Conservation (phyloP, 2,113 vertebrate genomes). For the Pteropus alecto region DNA sequence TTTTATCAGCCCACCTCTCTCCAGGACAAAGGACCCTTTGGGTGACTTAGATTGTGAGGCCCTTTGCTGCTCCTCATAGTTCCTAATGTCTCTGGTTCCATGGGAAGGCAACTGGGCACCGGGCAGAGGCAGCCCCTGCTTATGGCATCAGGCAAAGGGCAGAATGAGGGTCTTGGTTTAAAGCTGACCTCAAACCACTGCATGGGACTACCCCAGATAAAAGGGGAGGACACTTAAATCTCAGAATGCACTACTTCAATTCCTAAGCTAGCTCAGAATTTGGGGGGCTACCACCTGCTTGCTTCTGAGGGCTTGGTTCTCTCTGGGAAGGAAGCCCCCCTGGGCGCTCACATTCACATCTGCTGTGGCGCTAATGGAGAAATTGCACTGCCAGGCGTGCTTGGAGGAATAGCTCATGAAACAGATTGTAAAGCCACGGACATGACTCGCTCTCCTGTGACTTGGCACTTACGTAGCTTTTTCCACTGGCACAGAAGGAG, state of each 20-base stretch:
- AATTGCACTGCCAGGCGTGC: not conserved
- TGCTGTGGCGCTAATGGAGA: not conserved
- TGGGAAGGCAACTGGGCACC: not conserved
- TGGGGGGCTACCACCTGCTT: not conserved
- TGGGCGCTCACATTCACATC: not conserved
- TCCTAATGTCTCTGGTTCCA: not conserved
- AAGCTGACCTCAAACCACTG: not conserved
- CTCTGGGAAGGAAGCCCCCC: not conserved
- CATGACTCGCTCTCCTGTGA: not conserved
- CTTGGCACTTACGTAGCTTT: conserved; percentile 28
- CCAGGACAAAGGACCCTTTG: not conserved
- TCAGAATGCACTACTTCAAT: not conserved
- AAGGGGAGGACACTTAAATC: not conserved
- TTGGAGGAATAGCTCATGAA: conserved; percentile 34
- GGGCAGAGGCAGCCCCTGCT: not conserved
- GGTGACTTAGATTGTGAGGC: not conserved
- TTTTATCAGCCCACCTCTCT: not conserved
- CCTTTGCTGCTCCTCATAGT: not conserved
- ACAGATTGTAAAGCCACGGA: conserved; percentile 31
- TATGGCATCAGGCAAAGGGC: not conserved
- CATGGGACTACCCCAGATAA: accelerated
- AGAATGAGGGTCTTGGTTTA: not conserved
- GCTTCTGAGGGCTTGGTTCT: not conserved
- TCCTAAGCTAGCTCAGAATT: not conserved
- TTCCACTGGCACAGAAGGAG: conserved; percentile 21